phyloP scores from a whole-genome alignment of 2,888 invertebrate genomes.

The Apodemia hepburni region DNA sequence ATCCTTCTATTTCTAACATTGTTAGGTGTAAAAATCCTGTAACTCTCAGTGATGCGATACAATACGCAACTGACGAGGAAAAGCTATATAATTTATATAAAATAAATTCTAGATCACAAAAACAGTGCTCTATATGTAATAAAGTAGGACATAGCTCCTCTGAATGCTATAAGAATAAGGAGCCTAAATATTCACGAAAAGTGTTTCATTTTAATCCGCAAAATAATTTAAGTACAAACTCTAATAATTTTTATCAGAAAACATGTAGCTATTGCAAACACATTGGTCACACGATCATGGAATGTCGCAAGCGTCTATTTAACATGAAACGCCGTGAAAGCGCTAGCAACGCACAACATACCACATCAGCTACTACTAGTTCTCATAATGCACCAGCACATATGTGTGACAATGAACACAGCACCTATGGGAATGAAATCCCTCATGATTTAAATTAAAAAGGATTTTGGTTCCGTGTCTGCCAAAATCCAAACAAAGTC shows the following conservation, averaged over 20 bases:
- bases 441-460: not conserved
- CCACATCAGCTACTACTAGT: not conserved
- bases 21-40: conserved; percentile 18
- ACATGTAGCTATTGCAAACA: conserved; percentile 19
- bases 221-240: too few relatives aligned
- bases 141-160: too few relatives aligned
- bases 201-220: too few relatives aligned
- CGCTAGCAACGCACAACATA: not conserved
- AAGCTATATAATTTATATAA: too few relatives aligned
- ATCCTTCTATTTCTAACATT: conserved; percentile 16
- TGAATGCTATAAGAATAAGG: too few relatives aligned
- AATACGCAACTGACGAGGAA: too few relatives aligned
- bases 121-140: too few relatives aligned
- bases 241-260: conserved; percentile 8
- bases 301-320: conserved; percentile 21
- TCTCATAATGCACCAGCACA: not conserved
- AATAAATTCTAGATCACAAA: too few relatives aligned
- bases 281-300: not conserved
- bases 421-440: not conserved
- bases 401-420: not conserved
- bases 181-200: too few relatives aligned
- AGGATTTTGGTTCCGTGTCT: not conserved
- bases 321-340: not conserved
- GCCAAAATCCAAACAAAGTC: not conserved
- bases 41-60: conserved; percentile 18